Evolutionary conservation across 2,888 invertebrate genomes (phyloP).

Genomic region (Helobdella robusta): DNA sequence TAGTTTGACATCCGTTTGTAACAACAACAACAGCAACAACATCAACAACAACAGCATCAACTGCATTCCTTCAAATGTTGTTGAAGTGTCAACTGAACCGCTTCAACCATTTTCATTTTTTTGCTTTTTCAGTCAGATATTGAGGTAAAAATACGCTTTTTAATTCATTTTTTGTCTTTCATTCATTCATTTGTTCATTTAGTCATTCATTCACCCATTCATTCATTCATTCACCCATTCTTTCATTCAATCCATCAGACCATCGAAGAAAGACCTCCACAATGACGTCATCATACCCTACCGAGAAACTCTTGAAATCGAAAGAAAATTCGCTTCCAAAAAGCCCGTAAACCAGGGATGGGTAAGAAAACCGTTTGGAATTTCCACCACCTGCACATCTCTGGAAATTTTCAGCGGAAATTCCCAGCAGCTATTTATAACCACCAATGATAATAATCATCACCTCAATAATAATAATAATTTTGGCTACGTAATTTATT

Average conservation of each 20-base stretch:
- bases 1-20: too few relatives aligned
- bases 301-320: conserved; percentile 32
- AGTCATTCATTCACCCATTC: too few relatives aligned
- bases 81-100: conserved; percentile 45
- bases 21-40: too few relatives aligned
- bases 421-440: conserved; percentile 43
- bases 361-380: conserved; percentile 40
- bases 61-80: conserved; percentile 44
- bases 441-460: conserved; percentile 33
- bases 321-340: conserved; percentile 28
- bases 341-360: conserved; percentile 40
- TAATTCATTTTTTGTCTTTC: not conserved
- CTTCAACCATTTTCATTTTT: conserved; percentile 48
- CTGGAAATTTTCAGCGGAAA: conserved; percentile 46
- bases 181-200: not conserved
- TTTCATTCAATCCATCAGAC: too few relatives aligned
- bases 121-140: conserved; percentile 41
- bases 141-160: conserved; percentile 20
- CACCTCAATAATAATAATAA: too few relatives aligned
- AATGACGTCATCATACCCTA: conserved; percentile 1
- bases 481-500: not conserved
- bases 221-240: too few relatives aligned
- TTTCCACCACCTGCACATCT: conserved; percentile 44
- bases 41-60: conserved; percentile 37
- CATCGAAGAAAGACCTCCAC: too few relatives aligned